These are phyloP conservation scores for Tanypteryx hageni DNA, from an alignment of 2,888 invertebrate genomes.

Conservation along the genomic window DNA sequence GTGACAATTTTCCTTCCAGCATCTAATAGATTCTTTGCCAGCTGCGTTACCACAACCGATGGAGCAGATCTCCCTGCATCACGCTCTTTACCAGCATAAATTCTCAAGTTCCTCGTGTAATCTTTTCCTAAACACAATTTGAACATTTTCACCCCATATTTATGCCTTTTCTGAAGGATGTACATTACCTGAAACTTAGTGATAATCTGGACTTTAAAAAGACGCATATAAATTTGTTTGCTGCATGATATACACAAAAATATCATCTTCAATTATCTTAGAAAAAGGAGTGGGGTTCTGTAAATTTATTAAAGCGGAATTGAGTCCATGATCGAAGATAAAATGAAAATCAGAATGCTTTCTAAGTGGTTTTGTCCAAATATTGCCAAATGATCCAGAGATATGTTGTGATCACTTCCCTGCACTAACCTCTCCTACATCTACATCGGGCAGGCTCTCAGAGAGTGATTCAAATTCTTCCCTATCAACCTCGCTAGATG, in stretches of 20 bases:
- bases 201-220: background rate
- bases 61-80: background rate
- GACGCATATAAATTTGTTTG: background rate
- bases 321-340: background rate
- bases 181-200: background rate
- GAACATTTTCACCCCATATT: background rate
- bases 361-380: too few species aligned
- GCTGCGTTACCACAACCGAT: background rate
- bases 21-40: background rate
- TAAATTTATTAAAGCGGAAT: background rate
- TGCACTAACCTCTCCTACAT: too few species aligned
- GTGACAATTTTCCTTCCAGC: background rate
- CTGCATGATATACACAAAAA: background rate
- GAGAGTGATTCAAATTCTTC: background rate
- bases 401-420: too few species aligned
- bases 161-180: background rate
- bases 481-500: constrained; percentile 2
- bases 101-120: background rate
- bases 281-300: background rate
- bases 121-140: background rate
- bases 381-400: too few species aligned
- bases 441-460: background rate
- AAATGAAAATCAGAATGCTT: background rate
- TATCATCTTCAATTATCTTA: too few species aligned
- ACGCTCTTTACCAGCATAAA: background rate